These are phyloP conservation scores for Cancer borealis DNA, from an alignment of 2,888 invertebrate species.

Conservation along the genomic window DNA sequence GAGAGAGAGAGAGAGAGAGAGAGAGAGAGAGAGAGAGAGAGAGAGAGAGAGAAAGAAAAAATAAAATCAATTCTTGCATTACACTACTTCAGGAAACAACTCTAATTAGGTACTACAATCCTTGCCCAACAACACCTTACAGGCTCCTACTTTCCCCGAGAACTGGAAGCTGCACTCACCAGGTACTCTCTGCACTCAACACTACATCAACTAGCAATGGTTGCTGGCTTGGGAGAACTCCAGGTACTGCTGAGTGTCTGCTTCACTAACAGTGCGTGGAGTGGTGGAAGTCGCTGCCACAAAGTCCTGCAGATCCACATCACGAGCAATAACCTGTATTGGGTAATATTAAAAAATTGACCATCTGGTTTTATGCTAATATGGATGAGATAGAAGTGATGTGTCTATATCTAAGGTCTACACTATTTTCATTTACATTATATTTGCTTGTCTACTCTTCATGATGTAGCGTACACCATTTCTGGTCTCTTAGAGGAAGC, in stretches of 20 bases:
- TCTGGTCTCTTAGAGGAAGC: no score
- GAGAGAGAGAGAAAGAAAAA: no score
- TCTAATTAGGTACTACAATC: no score
- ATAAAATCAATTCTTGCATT: no score
- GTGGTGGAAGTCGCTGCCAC: constrained; percentile 54
- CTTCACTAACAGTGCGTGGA: constrained; percentile 49
- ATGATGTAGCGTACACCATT: no score
- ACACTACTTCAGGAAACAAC: no score
- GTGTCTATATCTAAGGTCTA: neutral
- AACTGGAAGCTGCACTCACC: neutral
- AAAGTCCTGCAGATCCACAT: constrained; percentile 57
- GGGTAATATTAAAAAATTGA: neutral
- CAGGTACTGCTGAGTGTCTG: neutral
- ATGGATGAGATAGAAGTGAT: neutral
- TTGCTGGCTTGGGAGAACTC: neutral
- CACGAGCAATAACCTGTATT: constrained; percentile 62
- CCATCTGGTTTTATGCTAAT: neutral
- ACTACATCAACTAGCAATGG: neutral
- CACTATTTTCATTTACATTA: no score
- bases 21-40: no score
- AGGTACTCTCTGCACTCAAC: neutral
- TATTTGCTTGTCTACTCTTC: no score
- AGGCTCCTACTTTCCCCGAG: neutral
- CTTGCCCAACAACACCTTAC: neutral
- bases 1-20: neutral